These are phyloP conservation scores for Pogonognathellus flavescens DNA, from an alignment of 1,140 invertebrate species.

Conservation along the genomic window DNA sequence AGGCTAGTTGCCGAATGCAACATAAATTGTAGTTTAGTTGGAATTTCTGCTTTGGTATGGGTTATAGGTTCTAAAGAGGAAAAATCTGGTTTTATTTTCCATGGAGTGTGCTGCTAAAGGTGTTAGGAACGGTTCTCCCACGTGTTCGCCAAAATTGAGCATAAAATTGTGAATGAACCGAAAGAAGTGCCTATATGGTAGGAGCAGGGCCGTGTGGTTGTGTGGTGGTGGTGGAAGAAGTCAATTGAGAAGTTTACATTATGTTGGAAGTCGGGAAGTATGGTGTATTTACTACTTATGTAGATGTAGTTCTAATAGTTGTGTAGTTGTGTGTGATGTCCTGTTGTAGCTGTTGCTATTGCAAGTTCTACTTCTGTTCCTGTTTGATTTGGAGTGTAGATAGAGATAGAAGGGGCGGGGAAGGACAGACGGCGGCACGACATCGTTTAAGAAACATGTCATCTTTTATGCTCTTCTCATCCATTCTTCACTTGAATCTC, in stretches of 20 bases:
- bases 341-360: neutral
- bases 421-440: slow-evolving; percentile 39
- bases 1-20: no score
- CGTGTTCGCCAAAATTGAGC: slow-evolving; percentile 60
- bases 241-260: neutral
- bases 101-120: neutral
- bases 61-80: no score
- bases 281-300: neutral
- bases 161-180: slow-evolving; percentile 48
- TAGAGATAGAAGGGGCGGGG: slow-evolving; percentile 23
- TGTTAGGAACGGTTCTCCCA: neutral
- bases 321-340: neutral
- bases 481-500: slow-evolving; percentile 44
- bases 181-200: neutral
- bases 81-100: no score
- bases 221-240: neutral
- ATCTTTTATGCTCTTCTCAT: slow-evolving; percentile 44
- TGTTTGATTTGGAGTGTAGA: slow-evolving; percentile 29
- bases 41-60: no score
- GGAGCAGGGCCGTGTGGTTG: neutral
- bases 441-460: slow-evolving; percentile 29
- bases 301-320: neutral
- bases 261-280: no score
- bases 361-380: neutral
- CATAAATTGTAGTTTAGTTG: no score